Evolutionary conservation across 2,888 invertebrate genomes (phyloP), one percentile per base, ranked within the genome.

Genomic region (Macrophya annulata): DNA sequence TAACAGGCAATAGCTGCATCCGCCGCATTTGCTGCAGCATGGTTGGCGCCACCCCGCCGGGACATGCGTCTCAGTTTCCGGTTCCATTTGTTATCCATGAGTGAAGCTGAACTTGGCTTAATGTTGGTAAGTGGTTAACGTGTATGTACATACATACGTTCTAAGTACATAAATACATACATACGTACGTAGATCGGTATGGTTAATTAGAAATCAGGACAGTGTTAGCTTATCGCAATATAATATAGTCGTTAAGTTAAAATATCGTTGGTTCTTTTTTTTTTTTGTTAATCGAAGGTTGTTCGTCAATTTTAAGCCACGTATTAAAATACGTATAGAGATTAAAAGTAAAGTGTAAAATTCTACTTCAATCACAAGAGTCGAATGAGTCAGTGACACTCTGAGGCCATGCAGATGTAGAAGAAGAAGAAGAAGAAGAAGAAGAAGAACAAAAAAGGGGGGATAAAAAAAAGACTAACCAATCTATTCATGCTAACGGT

Each of bases 31-130:
- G 81, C 81, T 62, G 81, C 81, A 62, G 43, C 81, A n/a, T n/a
- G 62, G 59, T 81, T 81, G 81, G 81, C 81, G 81, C 81, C 81
- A 81, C 81, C 62, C 81, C 81, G 81, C 59, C 81, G 81, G 62
- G 81, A 81, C 81, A 81, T 81, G 62, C 81, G 81, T 62, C 81
- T 59, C 43, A 62, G 62, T 43, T 81, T 81, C 81, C 81, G 81
- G 81, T 81, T 81, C 62, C 81, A 81, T 81, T 81, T 62, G 81
- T 81, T 81, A 81, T 81, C 81, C 81, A 81, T 62, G 81, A 81
- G 21, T 81, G 81, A 43, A 81, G 62, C 62, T 62, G 81, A 59
- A 45, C 40, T 55, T 77, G 37, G 31, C 55, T 37, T 55, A 55
- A 48, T 77, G 51, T 21, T 77, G n/a, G 55, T 25, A 37, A 77